phyloP scores from a whole-genome alignment of 2,797 vertebrate genomes.

The Brachymystax lenok region DNA sequence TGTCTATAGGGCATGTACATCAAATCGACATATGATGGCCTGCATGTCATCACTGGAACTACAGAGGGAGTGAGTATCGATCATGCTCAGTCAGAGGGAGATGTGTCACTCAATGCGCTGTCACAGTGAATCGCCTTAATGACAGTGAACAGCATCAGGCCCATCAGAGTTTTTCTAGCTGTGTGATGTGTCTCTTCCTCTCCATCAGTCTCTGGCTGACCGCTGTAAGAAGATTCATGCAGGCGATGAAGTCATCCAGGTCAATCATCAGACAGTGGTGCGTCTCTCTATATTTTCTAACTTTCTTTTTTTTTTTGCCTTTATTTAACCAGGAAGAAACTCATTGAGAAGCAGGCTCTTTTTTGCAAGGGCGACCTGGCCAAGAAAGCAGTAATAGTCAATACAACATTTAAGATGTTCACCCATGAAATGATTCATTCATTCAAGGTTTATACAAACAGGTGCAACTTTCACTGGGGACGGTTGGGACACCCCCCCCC shows the following conservation, averaged over 20 bases:
- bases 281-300: constrained; percentile 59
- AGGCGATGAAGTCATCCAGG: constrained; percentile 99
- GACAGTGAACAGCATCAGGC: not conserved
- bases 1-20: constrained; percentile 95
- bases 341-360: too few relatives aligned
- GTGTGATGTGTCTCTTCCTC: constrained; percentile 20
- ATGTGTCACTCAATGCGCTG: not conserved
- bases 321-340: too few relatives aligned
- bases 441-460: too few relatives aligned
- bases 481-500: too few relatives aligned
- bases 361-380: too few relatives aligned
- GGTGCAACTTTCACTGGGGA: too few relatives aligned
- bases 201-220: constrained; percentile 92
- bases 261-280: constrained; percentile 99
- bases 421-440: too few relatives aligned
- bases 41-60: constrained; percentile 99
- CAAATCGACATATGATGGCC: constrained; percentile 98
- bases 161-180: constrained; percentile 15
- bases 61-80: constrained; percentile 93
- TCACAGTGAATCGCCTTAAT: not conserved
- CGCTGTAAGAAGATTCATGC: constrained; percentile 99
- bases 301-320: too few relatives aligned
- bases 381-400: too few relatives aligned
- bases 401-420: too few relatives aligned
- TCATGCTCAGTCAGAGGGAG: not conserved